Evolutionary conservation across 2,888 invertebrate genomes (phyloP), one percentile per base, ranked within the genome.

Genomic region (Plagodis dolabraria): DNA sequence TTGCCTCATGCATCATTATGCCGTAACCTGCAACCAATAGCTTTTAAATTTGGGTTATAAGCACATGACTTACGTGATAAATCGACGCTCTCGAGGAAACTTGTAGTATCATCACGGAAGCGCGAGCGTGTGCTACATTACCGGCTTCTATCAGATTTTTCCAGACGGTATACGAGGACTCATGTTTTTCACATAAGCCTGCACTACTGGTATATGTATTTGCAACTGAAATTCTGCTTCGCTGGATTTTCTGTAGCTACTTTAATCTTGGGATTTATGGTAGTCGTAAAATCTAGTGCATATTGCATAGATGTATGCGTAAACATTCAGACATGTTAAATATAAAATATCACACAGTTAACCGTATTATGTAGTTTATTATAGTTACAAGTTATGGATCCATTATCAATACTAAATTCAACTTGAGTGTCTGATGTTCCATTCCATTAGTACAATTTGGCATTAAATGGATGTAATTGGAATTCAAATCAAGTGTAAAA

Each of bases 381-480:
- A 22, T 22, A 22, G 22, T 22, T 22, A 4, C 22, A 1, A 22
- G 22, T 22, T 22, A 22, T 22, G 4, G 22, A 22, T 22, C 36
- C 2, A 8, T n/a, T 49, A 12, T 45, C 35, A 5, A 48, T 47
- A 50, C 34, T 11, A 62, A 62, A 64, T 60, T 62, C 43, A 60
- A 60, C 58, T 57, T 51, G 49, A 52, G 60, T 0, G 36, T 45
- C 22, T 51, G 43, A 51, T 58, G 57, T 53, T 47, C 57, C 49
- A 58, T 67, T 65, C 63, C 54, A 60, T 56, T 73, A 74, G 68
- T 76, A 75, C 72, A 71, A 75, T 75, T 22, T 72, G 72, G 68
- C 67, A 80, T 82, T 79, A 79, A 80, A 79, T 80, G 74, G 78
- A 72, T 76, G 77, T 83, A 81, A 85, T 85, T 85, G 82, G 84